Evolutionary conservation across 2,888 invertebrate genomes (phyloP).

Genomic region (Geophilus truncorum): DNA sequence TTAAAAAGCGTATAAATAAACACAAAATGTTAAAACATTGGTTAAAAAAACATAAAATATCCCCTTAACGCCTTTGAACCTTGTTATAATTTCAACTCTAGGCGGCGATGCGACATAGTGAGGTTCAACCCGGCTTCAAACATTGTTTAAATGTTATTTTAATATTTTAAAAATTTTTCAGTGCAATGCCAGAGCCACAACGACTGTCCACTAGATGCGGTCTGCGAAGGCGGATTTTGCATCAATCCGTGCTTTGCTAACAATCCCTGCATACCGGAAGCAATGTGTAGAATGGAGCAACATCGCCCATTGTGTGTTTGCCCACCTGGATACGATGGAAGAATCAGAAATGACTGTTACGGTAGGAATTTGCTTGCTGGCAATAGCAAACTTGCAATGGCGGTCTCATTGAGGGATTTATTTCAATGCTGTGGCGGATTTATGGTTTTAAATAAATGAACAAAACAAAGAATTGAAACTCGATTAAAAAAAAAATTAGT

Average conservation of each 20-base stretch:
- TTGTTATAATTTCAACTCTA: no score
- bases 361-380: constrained; percentile 27
- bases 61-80: no score
- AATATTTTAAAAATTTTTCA: neutral
- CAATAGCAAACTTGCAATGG: neutral
- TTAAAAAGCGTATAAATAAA: no score
- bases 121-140: no score
- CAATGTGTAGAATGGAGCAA: constrained; percentile 42
- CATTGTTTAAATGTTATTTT: no score
- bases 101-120: no score
- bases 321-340: constrained; percentile 68
- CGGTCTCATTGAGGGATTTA: neutral
- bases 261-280: constrained; percentile 41
- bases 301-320: constrained; percentile 51
- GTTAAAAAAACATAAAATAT: no score
- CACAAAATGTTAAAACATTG: no score
- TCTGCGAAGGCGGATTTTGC: constrained; percentile 71
- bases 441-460: neutral
- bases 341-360: constrained; percentile 52
- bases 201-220: constrained; percentile 58
- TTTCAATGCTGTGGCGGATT: neutral
- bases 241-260: constrained; percentile 61
- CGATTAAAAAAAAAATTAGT: no score
- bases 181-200: neutral
- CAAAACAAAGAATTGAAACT: no score